A percentile compares a stretch with the other conserved stretches of the same genome.
Conservation (phyloP, 2,113 vertebrate species). For the Apaloderma vittatum region DNA sequence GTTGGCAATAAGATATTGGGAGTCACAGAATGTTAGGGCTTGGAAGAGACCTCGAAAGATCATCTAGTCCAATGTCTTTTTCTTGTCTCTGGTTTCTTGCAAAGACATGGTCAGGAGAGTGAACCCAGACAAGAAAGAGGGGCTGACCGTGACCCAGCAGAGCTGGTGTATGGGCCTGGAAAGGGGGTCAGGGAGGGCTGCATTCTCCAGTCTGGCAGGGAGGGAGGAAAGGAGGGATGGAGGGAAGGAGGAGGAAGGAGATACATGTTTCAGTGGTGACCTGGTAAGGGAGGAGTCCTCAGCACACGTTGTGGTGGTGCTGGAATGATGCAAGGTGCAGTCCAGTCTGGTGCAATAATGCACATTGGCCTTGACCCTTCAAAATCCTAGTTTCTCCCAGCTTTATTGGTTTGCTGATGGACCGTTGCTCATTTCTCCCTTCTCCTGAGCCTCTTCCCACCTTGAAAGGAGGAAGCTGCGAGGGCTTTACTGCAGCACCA, state of each 20-base stretch:
- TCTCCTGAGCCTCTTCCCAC: neutral
- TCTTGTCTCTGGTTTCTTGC: neutral
- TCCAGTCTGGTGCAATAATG: neutral
- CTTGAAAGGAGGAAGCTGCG: neutral
- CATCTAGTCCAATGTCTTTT: neutral
- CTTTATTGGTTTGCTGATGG: neutral
- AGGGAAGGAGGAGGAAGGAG: neutral
- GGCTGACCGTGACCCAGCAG: neutral
- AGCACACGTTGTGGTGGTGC: neutral
- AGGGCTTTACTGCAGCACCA: neutral
- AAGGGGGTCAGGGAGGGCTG: neutral
- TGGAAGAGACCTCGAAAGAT: too few relatives aligned
- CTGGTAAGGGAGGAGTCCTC: neutral
- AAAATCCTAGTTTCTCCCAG: neutral
- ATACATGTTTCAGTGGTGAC: accelerated
- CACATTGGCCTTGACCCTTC: neutral
- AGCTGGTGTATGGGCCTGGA: neutral
- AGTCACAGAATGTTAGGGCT: neutral
- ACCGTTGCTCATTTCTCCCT: neutral
- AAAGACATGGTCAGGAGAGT: neutral
- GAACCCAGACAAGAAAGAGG: neutral
- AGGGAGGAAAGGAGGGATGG: neutral
- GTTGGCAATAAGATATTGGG: neutral
- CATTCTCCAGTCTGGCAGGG: neutral
- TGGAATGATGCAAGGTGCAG: neutral